Evolutionary conservation across 2,113 vertebrate genomes (phyloP).

Genomic region (Cinclus cinclus): DNA sequence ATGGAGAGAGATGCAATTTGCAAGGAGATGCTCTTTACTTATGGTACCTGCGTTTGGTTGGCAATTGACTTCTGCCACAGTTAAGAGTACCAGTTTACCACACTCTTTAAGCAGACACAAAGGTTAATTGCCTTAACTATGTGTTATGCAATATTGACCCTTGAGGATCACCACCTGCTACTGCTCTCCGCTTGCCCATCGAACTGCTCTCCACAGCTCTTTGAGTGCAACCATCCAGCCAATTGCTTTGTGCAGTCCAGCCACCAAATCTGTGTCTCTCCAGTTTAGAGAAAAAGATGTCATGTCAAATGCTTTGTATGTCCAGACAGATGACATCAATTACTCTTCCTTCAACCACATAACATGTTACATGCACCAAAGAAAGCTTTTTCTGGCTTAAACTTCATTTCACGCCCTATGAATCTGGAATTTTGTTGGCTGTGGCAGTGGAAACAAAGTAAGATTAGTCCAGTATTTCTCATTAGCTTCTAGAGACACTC

Average conservation of each 20-base stretch:
- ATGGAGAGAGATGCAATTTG: not conserved
- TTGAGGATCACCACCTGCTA: fast-evolving
- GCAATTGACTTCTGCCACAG: not conserved
- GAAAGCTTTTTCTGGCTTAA: not conserved
- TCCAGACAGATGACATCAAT: fast-evolving
- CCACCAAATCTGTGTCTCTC: not conserved
- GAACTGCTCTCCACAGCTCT: not conserved
- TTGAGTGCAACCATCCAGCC: not conserved
- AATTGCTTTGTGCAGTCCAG: not conserved
- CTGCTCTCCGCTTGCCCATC: not conserved
- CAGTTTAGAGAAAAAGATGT: not conserved
- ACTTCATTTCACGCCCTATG: not conserved
- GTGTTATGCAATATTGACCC: not conserved
- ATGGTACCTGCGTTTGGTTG: not conserved
- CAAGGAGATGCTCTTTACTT: not conserved
- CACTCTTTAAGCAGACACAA: not conserved
- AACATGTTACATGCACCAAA: not conserved
- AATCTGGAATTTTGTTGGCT: not conserved
- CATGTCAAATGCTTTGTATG: not conserved
- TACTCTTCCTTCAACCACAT: not conserved
- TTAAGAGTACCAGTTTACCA: not conserved
- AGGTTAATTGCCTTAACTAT: not conserved
- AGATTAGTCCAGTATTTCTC: not conserved
- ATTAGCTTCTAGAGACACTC: not conserved
- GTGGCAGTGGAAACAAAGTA: not conserved